These are phyloP conservation scores for Strix aluco DNA, from an alignment of 2,113 vertebrate genomes.

Conservation along the genomic window DNA sequence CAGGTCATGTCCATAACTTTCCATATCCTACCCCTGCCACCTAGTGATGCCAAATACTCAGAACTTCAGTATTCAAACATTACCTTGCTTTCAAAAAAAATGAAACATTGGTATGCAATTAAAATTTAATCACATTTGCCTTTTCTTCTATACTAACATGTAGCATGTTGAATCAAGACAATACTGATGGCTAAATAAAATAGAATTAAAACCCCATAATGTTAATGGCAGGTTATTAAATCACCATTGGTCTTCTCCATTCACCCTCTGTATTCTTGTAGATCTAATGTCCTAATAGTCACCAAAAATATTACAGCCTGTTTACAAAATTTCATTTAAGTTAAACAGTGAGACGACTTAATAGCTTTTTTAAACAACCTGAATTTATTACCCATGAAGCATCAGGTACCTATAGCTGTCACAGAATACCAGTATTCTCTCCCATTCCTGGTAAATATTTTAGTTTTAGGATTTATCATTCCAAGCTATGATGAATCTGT, in stretches of 20 bases:
- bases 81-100: neutral
- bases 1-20: neutral
- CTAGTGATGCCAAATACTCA: neutral
- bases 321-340: neutral
- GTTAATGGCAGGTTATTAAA: neutral
- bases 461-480: neutral
- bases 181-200: neutral
- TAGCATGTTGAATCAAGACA: neutral
- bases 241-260: neutral
- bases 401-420: neutral
- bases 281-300: neutral
- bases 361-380: neutral
- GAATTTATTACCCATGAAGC: neutral
- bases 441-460: neutral
- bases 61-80: neutral
- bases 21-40: neutral
- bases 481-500: neutral
- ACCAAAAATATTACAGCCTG: neutral
- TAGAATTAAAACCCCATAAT: neutral
- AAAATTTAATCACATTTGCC: neutral
- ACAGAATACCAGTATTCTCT: neutral
- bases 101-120: neutral
- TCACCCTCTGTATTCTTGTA: neutral
- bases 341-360: neutral
- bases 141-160: neutral